These are phyloP conservation scores for Fundulus diaphanus DNA, from an alignment of 2,797 vertebrate genomes.

Conservation along the genomic window DNA sequence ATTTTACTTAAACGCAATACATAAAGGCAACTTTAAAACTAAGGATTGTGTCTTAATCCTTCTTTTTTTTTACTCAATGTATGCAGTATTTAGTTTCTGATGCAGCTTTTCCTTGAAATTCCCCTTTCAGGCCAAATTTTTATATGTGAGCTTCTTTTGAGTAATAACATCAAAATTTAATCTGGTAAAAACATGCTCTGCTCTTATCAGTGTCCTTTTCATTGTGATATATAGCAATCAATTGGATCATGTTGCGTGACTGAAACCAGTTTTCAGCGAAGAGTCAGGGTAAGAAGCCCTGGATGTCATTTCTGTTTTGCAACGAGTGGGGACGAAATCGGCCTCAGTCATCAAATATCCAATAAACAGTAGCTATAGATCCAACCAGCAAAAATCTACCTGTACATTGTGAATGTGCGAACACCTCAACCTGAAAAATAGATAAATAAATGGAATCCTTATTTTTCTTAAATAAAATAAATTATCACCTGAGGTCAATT, in stretches of 20 bases:
- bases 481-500: background rate
- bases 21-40: background rate
- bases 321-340: background rate
- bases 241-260: conserved; percentile 14
- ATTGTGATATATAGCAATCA: conserved; percentile 10
- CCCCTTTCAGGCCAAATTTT: background rate
- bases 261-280: conserved; percentile 9
- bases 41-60: too few relatives aligned
- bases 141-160: background rate
- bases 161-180: background rate
- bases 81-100: too few relatives aligned
- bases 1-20: background rate
- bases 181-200: conserved; percentile 8
- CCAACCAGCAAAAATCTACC: background rate
- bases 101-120: background rate
- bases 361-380: conserved; percentile 43
- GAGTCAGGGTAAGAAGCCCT: background rate
- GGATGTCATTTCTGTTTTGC: background rate
- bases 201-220: conserved; percentile 33
- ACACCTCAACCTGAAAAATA: too few relatives aligned
- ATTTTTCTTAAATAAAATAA: too few relatives aligned
- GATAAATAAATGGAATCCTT: too few relatives aligned
- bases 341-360: conserved; percentile 5
- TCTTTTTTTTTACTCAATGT: background rate
- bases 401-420: background rate